Evolutionary conservation across 1,140 invertebrate genomes (phyloP), one percentile per base, ranked within the genome.

Genomic region (Euschistus heros): DNA sequence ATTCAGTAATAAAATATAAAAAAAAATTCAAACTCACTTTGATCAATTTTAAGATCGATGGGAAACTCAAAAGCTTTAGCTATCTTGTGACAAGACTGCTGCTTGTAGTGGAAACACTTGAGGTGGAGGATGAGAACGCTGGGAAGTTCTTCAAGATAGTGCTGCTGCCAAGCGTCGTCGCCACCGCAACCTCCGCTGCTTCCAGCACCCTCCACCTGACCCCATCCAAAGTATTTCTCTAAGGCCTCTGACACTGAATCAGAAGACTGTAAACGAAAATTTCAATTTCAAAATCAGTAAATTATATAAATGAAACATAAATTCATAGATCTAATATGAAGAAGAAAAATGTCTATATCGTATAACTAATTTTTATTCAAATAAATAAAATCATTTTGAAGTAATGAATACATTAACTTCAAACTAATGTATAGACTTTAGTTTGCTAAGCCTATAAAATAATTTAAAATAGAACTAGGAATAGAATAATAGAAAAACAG

Each of bases 21-120:
- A 63, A 44, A 8, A 65, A 59, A n/a, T 62, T 60, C 15, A 42
- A 50, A 84, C 85, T 83, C 79, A 94, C 92, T 94, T 72, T 83
- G 81, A 75, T 89, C 90, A 69, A 97, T 84, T 79, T 94, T 94
- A 15, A 97, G 78, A 72, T 94, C 89, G 57, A 94, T 82, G 0
- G 87, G 85, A 76, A 92, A 95, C 70, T 93, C 89, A 17, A 96
- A 81, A 66, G 84, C 86, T 77, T 96, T 97, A 30, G 92, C 77
- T 55, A 96, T 88, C 77, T 97, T 97, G 42, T 91, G 89, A 72
- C 91, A 92, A 8, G 88, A 90, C 0, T 83, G 78, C 26, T 82
- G 79, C 71, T 88, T 85, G 69, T 91, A 89, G 73, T 95, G 88
- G 76, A 96, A 96, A 76, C 92, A 91, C 71, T 85, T 85, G 6